Evolutionary conservation across 2,797 vertebrate species (phyloP).

Genomic region (Zalophus californianus): DNA sequence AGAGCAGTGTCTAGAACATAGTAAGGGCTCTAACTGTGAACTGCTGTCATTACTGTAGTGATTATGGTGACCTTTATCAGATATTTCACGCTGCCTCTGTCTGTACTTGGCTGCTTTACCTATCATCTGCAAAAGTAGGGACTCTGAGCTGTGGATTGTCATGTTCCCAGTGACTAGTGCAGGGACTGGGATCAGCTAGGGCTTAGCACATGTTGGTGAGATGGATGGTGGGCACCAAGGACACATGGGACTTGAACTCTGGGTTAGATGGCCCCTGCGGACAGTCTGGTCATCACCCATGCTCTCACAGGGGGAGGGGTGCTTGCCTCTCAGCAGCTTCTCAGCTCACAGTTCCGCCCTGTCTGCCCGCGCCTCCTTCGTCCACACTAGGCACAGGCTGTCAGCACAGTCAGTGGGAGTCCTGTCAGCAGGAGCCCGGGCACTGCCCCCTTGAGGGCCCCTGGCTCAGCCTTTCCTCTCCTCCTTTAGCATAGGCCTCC

Average conservation of each 20-base stretch:
- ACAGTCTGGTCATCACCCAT: background rate
- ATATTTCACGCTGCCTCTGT: background rate
- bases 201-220: background rate
- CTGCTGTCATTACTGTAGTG: background rate
- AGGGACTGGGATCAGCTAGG: background rate
- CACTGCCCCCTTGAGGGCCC: slow-evolving; percentile 18
- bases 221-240: background rate
- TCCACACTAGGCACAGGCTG: slow-evolving; percentile 43
- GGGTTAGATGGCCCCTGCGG: background rate
- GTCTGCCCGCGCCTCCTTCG: background rate
- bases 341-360: background rate
- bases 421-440: slow-evolving; percentile 58
- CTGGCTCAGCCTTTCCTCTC: slow-evolving; percentile 18
- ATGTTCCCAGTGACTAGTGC: background rate
- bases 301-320: background rate
- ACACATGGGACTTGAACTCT: background rate
- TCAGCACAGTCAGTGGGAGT: slow-evolving; percentile 54
- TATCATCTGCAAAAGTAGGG: background rate
- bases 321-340: background rate
- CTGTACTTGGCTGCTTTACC: background rate
- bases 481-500: slow-evolving; percentile 68
- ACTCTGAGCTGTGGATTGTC: background rate
- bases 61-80: background rate
- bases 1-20: background rate
- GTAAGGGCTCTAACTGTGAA: background rate